Conservation (phyloP, 2,113 vertebrate genomes). For the Epinephelus fuscoguttatus region DNA sequence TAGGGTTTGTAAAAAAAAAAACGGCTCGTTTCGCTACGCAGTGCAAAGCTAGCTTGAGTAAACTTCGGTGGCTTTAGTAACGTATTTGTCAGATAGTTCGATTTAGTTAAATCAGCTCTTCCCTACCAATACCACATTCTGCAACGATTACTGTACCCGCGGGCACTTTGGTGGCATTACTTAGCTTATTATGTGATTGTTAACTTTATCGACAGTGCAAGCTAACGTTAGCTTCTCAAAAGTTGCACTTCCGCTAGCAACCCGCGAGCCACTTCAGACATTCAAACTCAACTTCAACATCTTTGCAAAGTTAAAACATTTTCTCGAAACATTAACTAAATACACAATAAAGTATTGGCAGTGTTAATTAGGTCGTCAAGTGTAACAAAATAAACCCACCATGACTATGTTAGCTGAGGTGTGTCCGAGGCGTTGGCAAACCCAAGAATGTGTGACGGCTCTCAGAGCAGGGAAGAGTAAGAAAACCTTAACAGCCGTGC, state of each 20-base stretch:
- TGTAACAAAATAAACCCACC: constrained; percentile 68
- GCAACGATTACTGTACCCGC: background rate
- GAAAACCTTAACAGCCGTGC: constrained; percentile 1
- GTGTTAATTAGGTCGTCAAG: background rate
- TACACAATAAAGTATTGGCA: background rate
- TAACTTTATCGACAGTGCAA: constrained; percentile 11
- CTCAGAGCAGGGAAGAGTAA: constrained; percentile 5
- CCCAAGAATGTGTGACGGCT: constrained; percentile 67
- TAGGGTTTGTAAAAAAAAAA: constrained; percentile 55
- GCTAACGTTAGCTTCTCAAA: constrained; percentile 71
- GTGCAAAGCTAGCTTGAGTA: constrained; percentile 26
- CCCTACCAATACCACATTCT: background rate
- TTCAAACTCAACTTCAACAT: background rate
- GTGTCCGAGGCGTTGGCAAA: constrained; percentile 58
- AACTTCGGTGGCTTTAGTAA: background rate
- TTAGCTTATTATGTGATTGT: background rate
- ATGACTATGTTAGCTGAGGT: constrained; percentile 68
- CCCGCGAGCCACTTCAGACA: constrained; percentile 6
- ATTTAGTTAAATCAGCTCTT: background rate
- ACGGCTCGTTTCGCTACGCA: constrained; percentile 18
- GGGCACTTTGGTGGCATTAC: background rate
- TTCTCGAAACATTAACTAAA: background rate
- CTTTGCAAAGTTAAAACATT: background rate
- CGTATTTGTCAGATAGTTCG: background rate
- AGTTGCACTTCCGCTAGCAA: constrained; percentile 78